Evolutionary conservation across 1,140 invertebrate species (phyloP).

Genomic region (Euwallacea similis): DNA sequence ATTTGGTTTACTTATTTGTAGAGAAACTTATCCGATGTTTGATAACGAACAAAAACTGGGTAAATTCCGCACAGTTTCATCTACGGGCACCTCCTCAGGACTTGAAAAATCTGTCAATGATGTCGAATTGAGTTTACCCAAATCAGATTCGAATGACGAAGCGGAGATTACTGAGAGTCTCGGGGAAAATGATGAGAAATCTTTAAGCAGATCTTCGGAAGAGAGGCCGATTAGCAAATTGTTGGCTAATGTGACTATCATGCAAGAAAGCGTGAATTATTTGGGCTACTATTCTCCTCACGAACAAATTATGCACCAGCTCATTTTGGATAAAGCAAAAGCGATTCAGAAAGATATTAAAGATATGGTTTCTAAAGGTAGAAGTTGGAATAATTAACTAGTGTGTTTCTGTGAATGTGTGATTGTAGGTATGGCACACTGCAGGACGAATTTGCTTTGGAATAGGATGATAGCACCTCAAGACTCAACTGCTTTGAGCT

Average conservation of each 20-base stretch:
- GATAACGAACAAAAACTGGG: slow-evolving; percentile 66
- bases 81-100: slow-evolving; percentile 36
- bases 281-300: slow-evolving; percentile 76
- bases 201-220: slow-evolving; percentile 29
- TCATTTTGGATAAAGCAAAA: slow-evolving; percentile 66
- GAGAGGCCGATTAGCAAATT: slow-evolving; percentile 29
- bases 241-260: slow-evolving; percentile 50
- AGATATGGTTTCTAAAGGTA: slow-evolving; percentile 67
- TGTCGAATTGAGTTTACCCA: slow-evolving; percentile 30
- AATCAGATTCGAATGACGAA: slow-evolving; percentile 23
- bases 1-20: slow-evolving; percentile 39
- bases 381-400: slow-evolving; percentile 29
- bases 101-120: slow-evolving; percentile 35
- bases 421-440: slow-evolving; percentile 60
- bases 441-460: slow-evolving; percentile 74
- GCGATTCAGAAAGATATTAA: slow-evolving; percentile 63
- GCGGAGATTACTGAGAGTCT: slow-evolving; percentile 11
- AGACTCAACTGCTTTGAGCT: slow-evolving; percentile 58
- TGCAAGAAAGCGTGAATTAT: slow-evolving; percentile 72
- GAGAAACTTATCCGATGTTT: slow-evolving; percentile 71
- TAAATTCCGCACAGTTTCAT: slow-evolving; percentile 65
- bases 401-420: slow-evolving; percentile 4
- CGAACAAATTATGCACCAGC: slow-evolving; percentile 71
- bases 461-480: slow-evolving; percentile 62
- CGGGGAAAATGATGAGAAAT: slow-evolving; percentile 31